Evolutionary conservation across 2,113 vertebrate genomes (phyloP).

Genomic region (Anoura caudifer): DNA sequence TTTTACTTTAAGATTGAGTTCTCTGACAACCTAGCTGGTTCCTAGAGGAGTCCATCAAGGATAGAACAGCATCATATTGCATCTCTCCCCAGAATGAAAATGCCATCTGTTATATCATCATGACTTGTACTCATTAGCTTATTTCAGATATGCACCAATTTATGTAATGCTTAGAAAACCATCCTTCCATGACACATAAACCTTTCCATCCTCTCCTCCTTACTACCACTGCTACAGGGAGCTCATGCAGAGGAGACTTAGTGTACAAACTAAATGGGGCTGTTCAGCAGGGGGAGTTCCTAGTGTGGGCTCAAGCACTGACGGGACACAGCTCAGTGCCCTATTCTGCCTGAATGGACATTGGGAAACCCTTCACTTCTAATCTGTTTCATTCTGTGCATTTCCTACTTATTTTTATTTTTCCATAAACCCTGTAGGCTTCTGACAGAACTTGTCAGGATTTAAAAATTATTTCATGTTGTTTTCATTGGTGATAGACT

Average conservation of each 20-base stretch:
- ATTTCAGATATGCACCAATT: constrained; percentile 62
- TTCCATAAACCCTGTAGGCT: background rate
- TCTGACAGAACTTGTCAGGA: background rate
- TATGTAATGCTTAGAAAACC: background rate
- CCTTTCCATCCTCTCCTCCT: background rate
- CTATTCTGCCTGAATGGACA: background rate
- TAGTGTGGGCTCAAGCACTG: background rate
- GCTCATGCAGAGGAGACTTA: background rate
- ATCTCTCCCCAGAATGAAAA: constrained; percentile 53
- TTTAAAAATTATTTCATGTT: background rate
- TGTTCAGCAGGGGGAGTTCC: background rate
- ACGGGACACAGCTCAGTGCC: background rate
- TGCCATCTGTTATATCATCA: constrained; percentile 58
- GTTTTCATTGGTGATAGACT: background rate
- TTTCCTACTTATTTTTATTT: background rate
- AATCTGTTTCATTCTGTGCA: background rate
- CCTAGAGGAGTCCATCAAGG: constrained; percentile 36
- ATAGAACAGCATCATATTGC: constrained; percentile 44
- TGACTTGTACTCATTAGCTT: constrained; percentile 20
- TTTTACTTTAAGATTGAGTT: constrained; percentile 54
- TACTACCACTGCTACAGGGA: background rate
- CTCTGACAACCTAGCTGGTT: background rate
- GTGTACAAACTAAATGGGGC: accelerated
- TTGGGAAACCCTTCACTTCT: background rate
- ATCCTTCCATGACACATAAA: background rate